These are phyloP conservation scores for Drosophila obscura DNA, from an alignment of 1,140 invertebrate genomes.

Conservation along the genomic window DNA sequence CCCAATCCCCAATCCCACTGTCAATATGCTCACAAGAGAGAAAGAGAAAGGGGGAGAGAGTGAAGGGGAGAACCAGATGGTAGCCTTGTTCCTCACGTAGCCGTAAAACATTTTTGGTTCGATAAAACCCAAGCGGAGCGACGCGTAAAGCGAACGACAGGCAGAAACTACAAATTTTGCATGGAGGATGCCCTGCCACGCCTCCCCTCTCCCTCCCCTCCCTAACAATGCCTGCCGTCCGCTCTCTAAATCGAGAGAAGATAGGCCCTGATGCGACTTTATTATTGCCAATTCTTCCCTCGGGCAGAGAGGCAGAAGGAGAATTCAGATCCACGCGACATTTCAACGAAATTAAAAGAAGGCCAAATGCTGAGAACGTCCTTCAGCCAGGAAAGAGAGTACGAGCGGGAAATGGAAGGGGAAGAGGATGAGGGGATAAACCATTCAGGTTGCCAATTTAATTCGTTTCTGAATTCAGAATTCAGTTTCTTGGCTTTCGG, in stretches of 20 bases:
- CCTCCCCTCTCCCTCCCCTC: neutral
- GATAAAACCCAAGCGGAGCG: slow-evolving; percentile 12
- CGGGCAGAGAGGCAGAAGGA: slow-evolving; percentile 3
- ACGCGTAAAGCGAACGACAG: slow-evolving; percentile 26
- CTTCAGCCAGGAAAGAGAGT: slow-evolving; percentile 12
- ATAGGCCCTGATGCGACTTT: slow-evolving; percentile 40
- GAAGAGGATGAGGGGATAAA: neutral
- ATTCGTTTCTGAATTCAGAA: slow-evolving; percentile 48
- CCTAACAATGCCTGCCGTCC: neutral
- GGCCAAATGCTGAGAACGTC: slow-evolving; percentile 41
- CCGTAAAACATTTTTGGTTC: slow-evolving; percentile 58
- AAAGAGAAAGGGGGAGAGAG: neutral
- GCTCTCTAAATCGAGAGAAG: neutral
- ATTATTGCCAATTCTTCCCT: slow-evolving; percentile 37
- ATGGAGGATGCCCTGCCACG: slow-evolving; percentile 9
- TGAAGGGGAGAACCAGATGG: slow-evolving; percentile 5
- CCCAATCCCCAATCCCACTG: slow-evolving; percentile 54
- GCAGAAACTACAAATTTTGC: slow-evolving; percentile 51
- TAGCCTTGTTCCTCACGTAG: slow-evolving; percentile 41
- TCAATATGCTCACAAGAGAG: slow-evolving; percentile 32
- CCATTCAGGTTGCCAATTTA: slow-evolving; percentile 55
- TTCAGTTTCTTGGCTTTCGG: slow-evolving; percentile 46
- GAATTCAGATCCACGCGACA: slow-evolving; percentile 51
- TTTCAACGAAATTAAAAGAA: slow-evolving; percentile 57
- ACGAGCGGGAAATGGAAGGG: neutral